phyloP scores from a whole-genome alignment of 2,888 invertebrate genomes.

The Nasonovia ribisnigri region DNA sequence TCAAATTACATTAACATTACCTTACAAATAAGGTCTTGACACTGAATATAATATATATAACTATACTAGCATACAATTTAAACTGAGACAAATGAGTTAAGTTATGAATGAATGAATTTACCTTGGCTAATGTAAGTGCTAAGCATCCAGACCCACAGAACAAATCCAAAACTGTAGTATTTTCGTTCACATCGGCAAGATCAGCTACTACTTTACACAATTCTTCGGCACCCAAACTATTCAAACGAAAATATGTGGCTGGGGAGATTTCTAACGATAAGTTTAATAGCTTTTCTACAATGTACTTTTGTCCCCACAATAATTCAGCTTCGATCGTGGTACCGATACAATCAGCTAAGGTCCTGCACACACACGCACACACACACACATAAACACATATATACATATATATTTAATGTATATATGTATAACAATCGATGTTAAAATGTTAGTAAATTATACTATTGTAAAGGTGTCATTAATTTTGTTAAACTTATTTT shows the following conservation, averaged over 20 bases:
- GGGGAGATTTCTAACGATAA: constrained; percentile 67
- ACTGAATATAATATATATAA: not conserved
- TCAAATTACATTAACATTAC: not conserved
- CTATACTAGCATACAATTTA: not conserved
- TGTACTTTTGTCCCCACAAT: constrained; percentile 67
- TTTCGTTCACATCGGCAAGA: constrained; percentile 70
- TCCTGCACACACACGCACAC: constrained; percentile 5
- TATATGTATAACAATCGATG: not conserved
- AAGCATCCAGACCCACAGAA: constrained; percentile 78
- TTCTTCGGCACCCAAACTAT: constrained; percentile 69
- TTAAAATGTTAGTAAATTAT: not conserved
- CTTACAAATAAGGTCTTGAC: not conserved
- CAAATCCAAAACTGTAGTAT: constrained; percentile 74
- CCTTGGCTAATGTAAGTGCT: constrained; percentile 72
- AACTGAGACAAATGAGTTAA: not conserved
- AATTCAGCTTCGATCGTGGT: constrained; percentile 66
- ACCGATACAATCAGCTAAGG: constrained; percentile 64
- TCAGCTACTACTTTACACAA: constrained; percentile 74
- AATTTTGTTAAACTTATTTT: not conserved
- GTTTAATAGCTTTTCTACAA: constrained; percentile 67
- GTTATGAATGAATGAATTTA: constrained; percentile 57
- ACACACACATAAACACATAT: not conserved
- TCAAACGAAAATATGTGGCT: constrained; percentile 71
- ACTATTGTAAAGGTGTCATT: not conserved
- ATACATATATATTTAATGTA: no score